phyloP scores from a whole-genome alignment of 92 coral and sea anemone species.

The Parazoanthus atlanticus region DNA sequence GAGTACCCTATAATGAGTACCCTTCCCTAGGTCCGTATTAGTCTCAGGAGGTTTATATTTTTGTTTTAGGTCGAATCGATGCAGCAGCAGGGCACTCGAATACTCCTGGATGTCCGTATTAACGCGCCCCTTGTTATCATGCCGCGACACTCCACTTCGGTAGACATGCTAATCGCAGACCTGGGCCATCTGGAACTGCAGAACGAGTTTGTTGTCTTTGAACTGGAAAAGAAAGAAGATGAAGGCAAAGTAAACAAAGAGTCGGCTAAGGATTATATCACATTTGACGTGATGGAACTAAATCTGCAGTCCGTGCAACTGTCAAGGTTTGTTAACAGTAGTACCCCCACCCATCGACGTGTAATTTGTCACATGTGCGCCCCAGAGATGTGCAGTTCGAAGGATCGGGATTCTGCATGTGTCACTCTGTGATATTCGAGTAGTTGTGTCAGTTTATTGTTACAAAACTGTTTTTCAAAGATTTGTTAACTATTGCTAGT shows the following conservation, averaged over 20 bases:
- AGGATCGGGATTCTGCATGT: not conserved
- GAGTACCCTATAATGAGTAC: no score
- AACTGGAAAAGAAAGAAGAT: conserved; percentile 26
- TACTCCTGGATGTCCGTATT: conserved; percentile 70
- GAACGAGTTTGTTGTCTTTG: conserved; percentile 72
- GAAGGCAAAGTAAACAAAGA: conserved; percentile 39
- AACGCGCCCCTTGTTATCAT: conserved; percentile 88
- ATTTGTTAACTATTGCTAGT: no score
- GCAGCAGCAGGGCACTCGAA: conserved; percentile 86
- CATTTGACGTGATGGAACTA: conserved; percentile 85
- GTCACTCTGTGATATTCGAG: not conserved
- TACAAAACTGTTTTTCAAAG: no score
- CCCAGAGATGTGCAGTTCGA: not conserved
- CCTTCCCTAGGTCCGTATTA: no score
- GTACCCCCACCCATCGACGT: no score
- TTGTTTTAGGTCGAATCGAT: conserved; percentile 67
- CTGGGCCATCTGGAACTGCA: conserved; percentile 91
- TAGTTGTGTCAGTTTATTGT: not conserved
- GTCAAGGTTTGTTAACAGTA: conserved; percentile 69
- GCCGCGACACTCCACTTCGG: conserved; percentile 90
- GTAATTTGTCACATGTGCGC: not conserved
- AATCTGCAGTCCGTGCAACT: conserved; percentile 90
- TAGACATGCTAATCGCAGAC: conserved; percentile 88
- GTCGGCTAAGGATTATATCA: conserved; percentile 17
- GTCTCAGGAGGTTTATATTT: no score